Conservation (phyloP, 53 echinoderm and acorn worm species). For the Apostichopus leukothele region DNA sequence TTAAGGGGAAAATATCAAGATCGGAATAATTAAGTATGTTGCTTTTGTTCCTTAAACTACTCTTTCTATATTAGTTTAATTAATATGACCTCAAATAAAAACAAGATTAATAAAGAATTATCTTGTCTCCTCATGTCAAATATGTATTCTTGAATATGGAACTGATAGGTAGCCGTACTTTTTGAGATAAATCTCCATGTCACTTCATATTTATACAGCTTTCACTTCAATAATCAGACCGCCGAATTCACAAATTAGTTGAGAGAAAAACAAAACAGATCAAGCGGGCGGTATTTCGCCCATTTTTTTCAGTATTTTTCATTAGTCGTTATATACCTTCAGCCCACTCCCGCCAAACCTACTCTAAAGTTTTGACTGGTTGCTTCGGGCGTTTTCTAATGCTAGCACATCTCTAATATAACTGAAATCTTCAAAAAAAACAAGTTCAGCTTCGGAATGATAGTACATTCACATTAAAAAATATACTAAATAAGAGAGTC, state of each 20-base stretch:
- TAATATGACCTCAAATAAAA: too few species aligned
- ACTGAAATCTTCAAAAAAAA: conserved; percentile 1
- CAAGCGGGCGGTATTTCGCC: conserved; percentile 13
- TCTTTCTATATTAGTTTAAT: too few species aligned
- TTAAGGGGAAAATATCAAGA: too few species aligned
- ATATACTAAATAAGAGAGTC: not conserved
- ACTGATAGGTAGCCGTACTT: not conserved
- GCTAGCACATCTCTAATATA: conserved; percentile 17
- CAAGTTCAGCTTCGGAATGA: not conserved
- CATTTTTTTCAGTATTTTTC: not conserved
- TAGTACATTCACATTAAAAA: conserved; percentile 7
- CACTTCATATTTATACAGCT: conserved; percentile 38
- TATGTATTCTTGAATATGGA: not conserved
- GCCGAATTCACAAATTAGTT: conserved; percentile 3
- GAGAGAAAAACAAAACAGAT: conserved; percentile 12
- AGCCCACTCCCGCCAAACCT: not conserved
- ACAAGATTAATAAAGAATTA: too few species aligned
- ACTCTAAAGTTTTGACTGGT: conserved; percentile 1
- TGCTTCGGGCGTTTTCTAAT: conserved; percentile 30
- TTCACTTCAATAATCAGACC: conserved; percentile 38
- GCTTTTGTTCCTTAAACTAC: too few species aligned
- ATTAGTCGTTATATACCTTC: conserved; percentile 4
- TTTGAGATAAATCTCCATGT: conserved; percentile 15
- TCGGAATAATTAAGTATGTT: too few species aligned
- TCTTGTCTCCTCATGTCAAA: too few species aligned